Evolutionary conservation across 2,888 invertebrate species (phyloP).

Genomic region (Andrena fulva): DNA sequence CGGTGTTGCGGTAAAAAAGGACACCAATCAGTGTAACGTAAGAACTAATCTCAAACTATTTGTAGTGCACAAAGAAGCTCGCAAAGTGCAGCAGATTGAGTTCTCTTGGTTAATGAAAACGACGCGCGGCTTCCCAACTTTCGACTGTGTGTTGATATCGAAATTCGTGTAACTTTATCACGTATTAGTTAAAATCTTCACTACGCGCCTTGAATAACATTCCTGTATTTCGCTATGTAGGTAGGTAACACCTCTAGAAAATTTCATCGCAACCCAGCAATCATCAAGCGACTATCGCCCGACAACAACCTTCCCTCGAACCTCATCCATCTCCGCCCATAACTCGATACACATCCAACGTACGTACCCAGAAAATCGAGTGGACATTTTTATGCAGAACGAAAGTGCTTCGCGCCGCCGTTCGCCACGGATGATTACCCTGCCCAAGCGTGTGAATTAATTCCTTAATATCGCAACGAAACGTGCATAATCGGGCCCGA

Average conservation of each 20-base stretch:
- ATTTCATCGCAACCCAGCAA: not conserved
- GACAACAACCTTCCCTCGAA: not conserved
- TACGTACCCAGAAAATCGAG: not conserved
- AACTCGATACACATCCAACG: not conserved
- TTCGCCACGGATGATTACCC: slow-evolving; percentile 35
- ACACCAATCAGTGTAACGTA: slow-evolving; percentile 22
- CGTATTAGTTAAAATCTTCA: no score
- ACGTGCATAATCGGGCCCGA: slow-evolving; percentile 43
- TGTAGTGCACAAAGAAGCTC: slow-evolving; percentile 27
- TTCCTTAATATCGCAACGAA: slow-evolving; percentile 52
- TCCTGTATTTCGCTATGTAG: no score
- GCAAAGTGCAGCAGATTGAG: slow-evolving; percentile 25
- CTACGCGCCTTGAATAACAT: not conserved
- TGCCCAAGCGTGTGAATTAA: slow-evolving; percentile 33
- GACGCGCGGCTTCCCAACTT: slow-evolving; percentile 35
- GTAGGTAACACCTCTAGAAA: no score
- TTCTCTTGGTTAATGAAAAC: slow-evolving; percentile 36
- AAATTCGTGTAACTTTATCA: not conserved
- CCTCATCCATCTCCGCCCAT: not conserved
- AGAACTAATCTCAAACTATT: not conserved
- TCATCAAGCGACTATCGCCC: not conserved
- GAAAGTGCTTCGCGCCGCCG: slow-evolving; percentile 4
- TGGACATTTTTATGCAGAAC: slow-evolving; percentile 4
- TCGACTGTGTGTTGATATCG: not conserved
- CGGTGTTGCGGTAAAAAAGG: not conserved